A percentile compares a stretch with the other conserved stretches of the same genome.
Evolutionary conservation across 1,140 invertebrate species (phyloP).

Genomic region (Whitmania pigra): DNA sequence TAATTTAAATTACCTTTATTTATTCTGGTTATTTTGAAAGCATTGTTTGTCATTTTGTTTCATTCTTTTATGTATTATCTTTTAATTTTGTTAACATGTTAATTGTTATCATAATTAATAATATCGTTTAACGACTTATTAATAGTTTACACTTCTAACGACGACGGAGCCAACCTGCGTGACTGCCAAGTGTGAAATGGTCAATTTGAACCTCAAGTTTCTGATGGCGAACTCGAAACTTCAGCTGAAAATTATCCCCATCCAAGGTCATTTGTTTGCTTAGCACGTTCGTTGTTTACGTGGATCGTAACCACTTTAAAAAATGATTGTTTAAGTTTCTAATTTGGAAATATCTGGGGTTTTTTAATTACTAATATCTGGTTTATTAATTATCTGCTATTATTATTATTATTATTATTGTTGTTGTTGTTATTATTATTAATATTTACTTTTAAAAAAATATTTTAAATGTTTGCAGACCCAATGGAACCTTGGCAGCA

Average conservation of each 20-base stretch:
- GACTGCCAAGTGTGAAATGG: no score
- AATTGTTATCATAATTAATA: slow-evolving; percentile 1
- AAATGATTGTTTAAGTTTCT: background rate
- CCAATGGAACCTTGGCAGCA: slow-evolving; percentile 68
- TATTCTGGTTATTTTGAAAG: no score
- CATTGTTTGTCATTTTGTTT: no score
- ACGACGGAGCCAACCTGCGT: no score
- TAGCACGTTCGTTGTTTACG: background rate
- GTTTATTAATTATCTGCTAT: no score
- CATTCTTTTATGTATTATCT: no score
- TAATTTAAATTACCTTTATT: background rate
- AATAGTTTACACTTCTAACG: background rate
- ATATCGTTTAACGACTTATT: background rate
- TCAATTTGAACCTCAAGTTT: background rate
- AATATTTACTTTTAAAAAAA: no score
- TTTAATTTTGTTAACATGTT: no score
- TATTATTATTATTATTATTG: no score
- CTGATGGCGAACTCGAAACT: slow-evolving; percentile 42
- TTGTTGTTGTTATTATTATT: no score
- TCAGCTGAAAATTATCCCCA: slow-evolving; percentile 69
- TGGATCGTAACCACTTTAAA: background rate
- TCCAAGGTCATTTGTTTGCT: slow-evolving; percentile 47
- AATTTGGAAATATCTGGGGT: background rate
- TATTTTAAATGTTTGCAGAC: slow-evolving; percentile 43
- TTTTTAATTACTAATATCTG: no score